Percentiles rank a stretch among this genome's conserved stretches.
Conservation (phyloP, 1,140 invertebrate species). For the Cyrtorhinus lividipennis region DNA sequence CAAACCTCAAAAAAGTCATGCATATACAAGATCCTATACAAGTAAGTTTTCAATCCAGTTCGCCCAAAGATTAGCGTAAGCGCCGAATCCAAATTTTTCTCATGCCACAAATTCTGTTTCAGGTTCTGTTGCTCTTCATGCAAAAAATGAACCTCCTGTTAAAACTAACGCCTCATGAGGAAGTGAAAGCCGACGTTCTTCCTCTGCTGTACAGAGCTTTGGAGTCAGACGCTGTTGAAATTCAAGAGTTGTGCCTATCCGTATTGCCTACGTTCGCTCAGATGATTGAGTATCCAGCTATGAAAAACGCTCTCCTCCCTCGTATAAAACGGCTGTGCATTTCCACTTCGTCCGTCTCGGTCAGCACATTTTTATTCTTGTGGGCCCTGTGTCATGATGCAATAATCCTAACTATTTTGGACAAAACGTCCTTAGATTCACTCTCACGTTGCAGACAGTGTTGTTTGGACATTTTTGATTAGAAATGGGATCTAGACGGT, state of each 20-base stretch:
- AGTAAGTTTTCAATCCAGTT: too few species aligned
- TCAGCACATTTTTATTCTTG: conserved; percentile 31
- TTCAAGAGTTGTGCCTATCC: conserved; percentile 81
- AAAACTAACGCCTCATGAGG: conserved; percentile 73
- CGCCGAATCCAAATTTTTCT: too few species aligned
- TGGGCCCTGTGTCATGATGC: too few species aligned
- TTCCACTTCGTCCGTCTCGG: conserved; percentile 59
- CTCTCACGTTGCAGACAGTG: too few species aligned
- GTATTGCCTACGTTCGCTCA: conserved; percentile 83
- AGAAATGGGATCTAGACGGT: too few species aligned
- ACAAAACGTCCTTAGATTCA: too few species aligned
- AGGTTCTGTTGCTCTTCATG: conserved; percentile 83
- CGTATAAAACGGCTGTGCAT: conserved; percentile 84
- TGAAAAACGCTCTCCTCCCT: conserved; percentile 87
- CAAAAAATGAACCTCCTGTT: conserved; percentile 89
- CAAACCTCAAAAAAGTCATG: conserved; percentile 77
- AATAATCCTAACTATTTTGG: too few species aligned
- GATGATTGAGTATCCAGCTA: conserved; percentile 79
- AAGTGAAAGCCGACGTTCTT: conserved; percentile 78
- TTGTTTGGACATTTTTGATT: too few species aligned
- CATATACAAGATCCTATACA: conserved; percentile 85
- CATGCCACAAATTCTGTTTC: too few species aligned
- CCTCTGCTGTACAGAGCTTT: conserved; percentile 84
- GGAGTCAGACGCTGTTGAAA: conserved; percentile 78
- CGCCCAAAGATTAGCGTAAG: too few species aligned